phyloP scores from a whole-genome alignment of 2,797 vertebrate genomes.

The Balearica regulorum region DNA sequence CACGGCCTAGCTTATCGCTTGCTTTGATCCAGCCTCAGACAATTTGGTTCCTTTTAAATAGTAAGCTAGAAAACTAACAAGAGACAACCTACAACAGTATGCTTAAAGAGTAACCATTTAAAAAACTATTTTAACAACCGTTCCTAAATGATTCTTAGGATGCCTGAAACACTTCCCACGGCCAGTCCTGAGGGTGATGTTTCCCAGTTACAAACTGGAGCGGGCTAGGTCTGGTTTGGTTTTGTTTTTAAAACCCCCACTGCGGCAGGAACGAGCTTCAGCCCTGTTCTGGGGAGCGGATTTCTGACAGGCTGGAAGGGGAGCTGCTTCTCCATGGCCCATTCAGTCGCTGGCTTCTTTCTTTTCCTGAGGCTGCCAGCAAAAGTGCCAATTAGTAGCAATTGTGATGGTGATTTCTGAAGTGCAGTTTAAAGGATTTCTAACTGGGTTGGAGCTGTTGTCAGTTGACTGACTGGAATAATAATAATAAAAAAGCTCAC shows the following conservation, averaged over 20 bases:
- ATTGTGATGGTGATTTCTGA: conserved; percentile 60
- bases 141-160: neutral
- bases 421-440: conserved; percentile 57
- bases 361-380: conserved; percentile 31
- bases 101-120: neutral
- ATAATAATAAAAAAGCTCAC: neutral
- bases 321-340: neutral
- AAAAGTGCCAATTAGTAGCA: conserved; percentile 56
- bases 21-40: neutral
- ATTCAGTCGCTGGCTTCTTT: neutral
- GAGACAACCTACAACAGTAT: neutral
- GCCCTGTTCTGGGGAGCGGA: neutral
- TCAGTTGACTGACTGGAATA: conserved; percentile 55
- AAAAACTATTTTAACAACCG: neutral
- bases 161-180: accelerated
- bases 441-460: conserved; percentile 44
- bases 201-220: neutral
- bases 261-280: neutral
- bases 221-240: too few relatives aligned
- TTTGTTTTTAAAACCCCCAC: accelerated
- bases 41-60: neutral
- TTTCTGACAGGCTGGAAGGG: neutral
- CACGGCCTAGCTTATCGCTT: neutral
- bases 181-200: neutral
- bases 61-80: neutral